Base-by-base conservation (phyloP, 1,140 invertebrate genomes). In the Pinna nobilis region DNA sequence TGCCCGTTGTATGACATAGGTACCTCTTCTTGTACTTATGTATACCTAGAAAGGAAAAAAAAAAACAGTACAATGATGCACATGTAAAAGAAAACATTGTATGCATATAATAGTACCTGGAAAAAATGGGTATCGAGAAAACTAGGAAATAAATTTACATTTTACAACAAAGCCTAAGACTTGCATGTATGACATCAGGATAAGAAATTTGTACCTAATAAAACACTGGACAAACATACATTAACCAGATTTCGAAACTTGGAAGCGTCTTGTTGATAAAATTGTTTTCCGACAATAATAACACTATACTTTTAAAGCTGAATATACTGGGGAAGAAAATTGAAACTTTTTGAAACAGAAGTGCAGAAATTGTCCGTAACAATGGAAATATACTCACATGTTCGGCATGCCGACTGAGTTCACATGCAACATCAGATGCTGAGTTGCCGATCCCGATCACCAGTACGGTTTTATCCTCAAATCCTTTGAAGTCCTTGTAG, bases 391-490 rank as follows among this genome's bases (percentile, higher is more conserved):
- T 20, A 72, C 78, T 70, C 50, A 79, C 80, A 44, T 82, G 80
- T 68, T 82, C 75, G 11, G 78, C 73, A 63, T 80, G 74, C 18
- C 87, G 81, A 44, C 87, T 87, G 3, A 91, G 74, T 69, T 91
- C 91, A 18, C 88, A 88, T 20, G 90, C 90, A 18, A 89, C 87
- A 77, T 91, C 91, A 9, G 86, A 73, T 7, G 87, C 89, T 13
- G 91, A 91, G 76, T 91, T 91, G 15, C 91, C 91, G 35, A 91
- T 87, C 15, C 91, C 91, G 30, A 91, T 73, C 23, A 91, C 82
- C 23, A 92, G 79, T n/a, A 91, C 86, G 33, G 82, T 78, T 76
- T 90, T 90, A 41, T 84, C 86, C 65, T 90, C 88, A 70, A 82
- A 90, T 13, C 88, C 84, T 84, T 47, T 25, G 33, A 68, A 77